A percentile compares a stretch with the other conserved stretches of the same genome.
Evolutionary conservation across 2,113 vertebrate species (phyloP).

Genomic region (Pedetes capensis): DNA sequence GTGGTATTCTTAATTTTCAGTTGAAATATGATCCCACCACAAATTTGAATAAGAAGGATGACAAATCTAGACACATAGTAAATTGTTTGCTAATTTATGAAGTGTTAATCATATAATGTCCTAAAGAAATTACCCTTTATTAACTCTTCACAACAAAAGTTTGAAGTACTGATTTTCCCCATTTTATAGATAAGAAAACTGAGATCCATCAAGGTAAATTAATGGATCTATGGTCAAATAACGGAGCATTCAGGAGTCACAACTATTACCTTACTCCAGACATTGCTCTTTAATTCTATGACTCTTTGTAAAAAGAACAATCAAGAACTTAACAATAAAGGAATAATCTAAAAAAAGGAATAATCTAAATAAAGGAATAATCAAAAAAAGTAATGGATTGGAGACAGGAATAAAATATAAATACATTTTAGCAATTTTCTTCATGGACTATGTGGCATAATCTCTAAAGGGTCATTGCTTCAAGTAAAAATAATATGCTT

Average conservation of each 20-base stretch:
- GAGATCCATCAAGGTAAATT: neutral
- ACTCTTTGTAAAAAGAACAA: neutral
- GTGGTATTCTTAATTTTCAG: neutral
- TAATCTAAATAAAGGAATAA: too few species aligned
- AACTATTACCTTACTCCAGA: neutral
- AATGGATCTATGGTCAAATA: neutral
- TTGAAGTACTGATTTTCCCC: neutral
- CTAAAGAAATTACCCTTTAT: neutral
- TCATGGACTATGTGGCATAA: neutral
- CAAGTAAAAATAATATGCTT: slow-evolving; percentile 33
- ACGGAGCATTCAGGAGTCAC: neutral
- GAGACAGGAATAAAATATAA: neutral
- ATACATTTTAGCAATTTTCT: slow-evolving; percentile 36
- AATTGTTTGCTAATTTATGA: neutral
- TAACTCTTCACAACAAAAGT: neutral
- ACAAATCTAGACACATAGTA: neutral
- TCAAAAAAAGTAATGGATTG: neutral
- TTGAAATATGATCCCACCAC: neutral
- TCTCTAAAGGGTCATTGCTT: neutral
- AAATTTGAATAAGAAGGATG: neutral
- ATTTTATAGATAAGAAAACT: neutral
- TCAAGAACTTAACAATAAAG: neutral
- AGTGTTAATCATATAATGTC: fast-evolving
- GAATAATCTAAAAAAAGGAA: neutral
- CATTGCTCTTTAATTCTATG: neutral